Percentiles rank a stretch among this genome's conserved stretches.
These are phyloP conservation scores for Lysandra coridon DNA, from an alignment of 2,888 invertebrate species.

Conservation along the genomic window DNA sequence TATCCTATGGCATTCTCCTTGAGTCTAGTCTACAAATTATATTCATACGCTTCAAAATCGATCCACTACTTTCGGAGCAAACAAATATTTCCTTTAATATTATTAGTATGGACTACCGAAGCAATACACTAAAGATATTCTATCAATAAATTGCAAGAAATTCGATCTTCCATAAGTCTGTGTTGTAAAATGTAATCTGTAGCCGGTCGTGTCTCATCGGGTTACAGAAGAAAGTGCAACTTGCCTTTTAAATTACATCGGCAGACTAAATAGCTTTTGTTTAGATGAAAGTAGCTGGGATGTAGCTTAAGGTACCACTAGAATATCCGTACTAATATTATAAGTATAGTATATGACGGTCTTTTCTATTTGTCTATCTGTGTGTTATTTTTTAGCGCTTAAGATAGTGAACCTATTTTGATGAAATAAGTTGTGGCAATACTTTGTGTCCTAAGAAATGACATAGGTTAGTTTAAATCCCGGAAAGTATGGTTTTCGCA, in stretches of 20 bases:
- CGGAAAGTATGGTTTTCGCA: too few relatives aligned
- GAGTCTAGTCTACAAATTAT: not conserved
- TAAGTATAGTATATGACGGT: not conserved
- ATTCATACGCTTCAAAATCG: not conserved
- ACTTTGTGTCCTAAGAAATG: not conserved
- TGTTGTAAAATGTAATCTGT: not conserved
- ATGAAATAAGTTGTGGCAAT: not conserved
- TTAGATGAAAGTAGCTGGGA: not conserved
- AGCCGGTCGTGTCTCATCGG: slow-evolving; percentile 9
- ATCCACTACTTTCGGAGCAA: not conserved
- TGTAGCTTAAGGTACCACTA: not conserved
- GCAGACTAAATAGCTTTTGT: not conserved
- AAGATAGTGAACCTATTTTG: too few relatives aligned
- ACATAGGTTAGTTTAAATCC: too few relatives aligned
- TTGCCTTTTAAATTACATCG: not conserved
- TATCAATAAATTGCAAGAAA: slow-evolving; percentile 6
- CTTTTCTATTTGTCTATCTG: not conserved
- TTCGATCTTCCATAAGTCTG: slow-evolving; percentile 5
- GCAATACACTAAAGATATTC: not conserved
- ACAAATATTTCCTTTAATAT: not conserved
- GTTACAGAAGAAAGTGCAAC: slow-evolving; percentile 13
- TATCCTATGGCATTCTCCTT: not conserved
- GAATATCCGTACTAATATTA: not conserved
- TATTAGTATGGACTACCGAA: not conserved
- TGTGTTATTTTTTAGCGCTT: too few relatives aligned